Percentiles rank a stretch among this genome's conserved stretches.
Conservation (phyloP, 1,140 invertebrate genomes). For the Brachystomella parvula region DNA sequence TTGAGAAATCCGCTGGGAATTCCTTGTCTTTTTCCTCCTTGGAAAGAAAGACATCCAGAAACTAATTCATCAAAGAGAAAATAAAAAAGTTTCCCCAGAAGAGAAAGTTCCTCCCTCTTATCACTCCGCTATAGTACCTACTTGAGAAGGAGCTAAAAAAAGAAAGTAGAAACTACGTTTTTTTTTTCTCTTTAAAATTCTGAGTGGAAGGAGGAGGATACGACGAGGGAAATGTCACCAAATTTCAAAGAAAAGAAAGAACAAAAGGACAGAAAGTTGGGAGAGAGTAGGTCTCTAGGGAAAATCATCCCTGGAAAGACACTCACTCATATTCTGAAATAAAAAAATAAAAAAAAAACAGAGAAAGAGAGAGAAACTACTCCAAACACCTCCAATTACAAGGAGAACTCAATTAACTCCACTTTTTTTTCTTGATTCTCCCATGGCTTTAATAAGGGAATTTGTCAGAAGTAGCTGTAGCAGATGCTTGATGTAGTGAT, state of each 20-base stretch:
- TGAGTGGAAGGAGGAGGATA: not conserved
- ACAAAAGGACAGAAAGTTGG: too few relatives aligned
- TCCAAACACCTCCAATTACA: not conserved
- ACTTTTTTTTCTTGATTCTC: not conserved
- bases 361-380: too few relatives aligned
- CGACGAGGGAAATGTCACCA: slow-evolving; percentile 6
- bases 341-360: too few relatives aligned
- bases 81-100: not conserved
- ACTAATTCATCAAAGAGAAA: slow-evolving; percentile 11
- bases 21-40: not conserved
- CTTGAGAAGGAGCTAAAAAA: too few relatives aligned
- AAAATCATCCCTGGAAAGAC: not conserved
- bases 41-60: not conserved
- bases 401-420: not conserved
- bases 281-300: not conserved
- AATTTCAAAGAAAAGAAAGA: not conserved
- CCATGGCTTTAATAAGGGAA: not conserved
- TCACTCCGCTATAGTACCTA: too few relatives aligned
- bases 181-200: slow-evolving; percentile 11
- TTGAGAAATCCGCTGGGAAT: not conserved
- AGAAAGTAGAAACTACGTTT: too few relatives aligned
- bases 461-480: not conserved
- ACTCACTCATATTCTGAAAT: too few relatives aligned
- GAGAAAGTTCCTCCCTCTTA: slow-evolving; percentile 7
- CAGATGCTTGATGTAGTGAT: not conserved